Evolutionary conservation across 2,888 invertebrate genomes (phyloP), one percentile per base, ranked within the genome.

Genomic region (Scaptomyza reducta): DNA sequence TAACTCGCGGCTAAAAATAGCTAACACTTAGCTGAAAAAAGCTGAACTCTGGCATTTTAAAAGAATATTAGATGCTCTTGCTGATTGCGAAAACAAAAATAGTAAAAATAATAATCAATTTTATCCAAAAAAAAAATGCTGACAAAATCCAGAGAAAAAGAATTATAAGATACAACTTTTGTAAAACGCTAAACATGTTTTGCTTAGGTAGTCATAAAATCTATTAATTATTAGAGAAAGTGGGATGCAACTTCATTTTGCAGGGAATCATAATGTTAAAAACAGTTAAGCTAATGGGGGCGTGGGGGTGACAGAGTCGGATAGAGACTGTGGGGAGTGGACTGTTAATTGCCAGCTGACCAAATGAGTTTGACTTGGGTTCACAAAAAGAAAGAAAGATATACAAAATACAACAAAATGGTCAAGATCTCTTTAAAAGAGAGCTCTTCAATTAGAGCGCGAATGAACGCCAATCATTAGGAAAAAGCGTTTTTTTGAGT

Each of bases 391-490:
- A 31, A 14, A 14, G 13, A 5, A 40, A 25, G 16, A 27, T n/a
- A n/a, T n/a, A 40, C 10, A 25, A 22, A 55, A 10, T 22, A 44
- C 18, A 29, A 22, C 13, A 59, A 47, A 38, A 33, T 53, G 16
- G 46, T 42, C 13, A 58, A 60, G 14, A 54, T 38, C 41, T 41
- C 40, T n/a, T 16, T 7, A 54, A 18, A 10, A 45, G 55, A 58
- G 65, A 67, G 72, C 40, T 79, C 49, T 75, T 85, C 85, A 79
- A 79, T 81, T 85, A 79, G 79, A 79, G 79, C 81, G 46, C 85
- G 44, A 74, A 80, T 62, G 74, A 80, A 78, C 72, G 68, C 65
- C 66, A 57, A 85, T 79, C 82, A 85, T 79, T 84, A 79, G 69
- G 69, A 66, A 57, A 60, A 60, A 46, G 25, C 25, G 42, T 74